Base-by-base conservation (phyloP, 2,888 invertebrate species). In the Apomyelois bistriatella region DNA sequence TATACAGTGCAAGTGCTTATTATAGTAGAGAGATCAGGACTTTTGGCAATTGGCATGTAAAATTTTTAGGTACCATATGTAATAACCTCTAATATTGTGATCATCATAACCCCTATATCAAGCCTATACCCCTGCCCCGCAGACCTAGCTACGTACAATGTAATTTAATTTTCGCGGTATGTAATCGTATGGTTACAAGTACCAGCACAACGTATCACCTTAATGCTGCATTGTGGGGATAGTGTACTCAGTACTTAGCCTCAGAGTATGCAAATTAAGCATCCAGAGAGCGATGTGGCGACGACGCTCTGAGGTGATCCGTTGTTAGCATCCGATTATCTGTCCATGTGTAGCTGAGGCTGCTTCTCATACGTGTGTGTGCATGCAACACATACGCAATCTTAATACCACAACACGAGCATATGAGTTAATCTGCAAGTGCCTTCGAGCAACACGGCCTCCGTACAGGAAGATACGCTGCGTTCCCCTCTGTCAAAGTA, bases 231-330 rank as follows among this genome's bases (percentile, higher is more conserved):
- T 46, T 9, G 32, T 30, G 30, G 43, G 43, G 32, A 41, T 52
- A 54, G 53, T 54, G 62, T 58, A 53, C 50, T 32, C 32, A 32
- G 32, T 32, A 32, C 32, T 7, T 38, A 52, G 53, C 62, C 64
- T 63, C 55, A 63, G 59, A 72, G 73, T 79, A 88, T 88, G 86
- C 76, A 87, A 87, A 88, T 87, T 80, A 82, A 76, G 73, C 82
- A 85, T 83, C 79, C 79, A 76, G 74, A 78, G 83, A 79, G 73
- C 73, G 72, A 32, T 46, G 68, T 69, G 69, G 66, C 72, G 68
- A 65, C 70, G 72, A 65, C 70, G 72, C 68, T 65, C 68, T 9
- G 40, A 40, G 65, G 62, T 65, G 68, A 66, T 72, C 74, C 65
- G 79, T 82, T 84, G 83, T 81, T 78, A 65, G 65, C 67, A 70